Conservation (phyloP, 2,113 vertebrate species). For the Cottus gobio region DNA sequence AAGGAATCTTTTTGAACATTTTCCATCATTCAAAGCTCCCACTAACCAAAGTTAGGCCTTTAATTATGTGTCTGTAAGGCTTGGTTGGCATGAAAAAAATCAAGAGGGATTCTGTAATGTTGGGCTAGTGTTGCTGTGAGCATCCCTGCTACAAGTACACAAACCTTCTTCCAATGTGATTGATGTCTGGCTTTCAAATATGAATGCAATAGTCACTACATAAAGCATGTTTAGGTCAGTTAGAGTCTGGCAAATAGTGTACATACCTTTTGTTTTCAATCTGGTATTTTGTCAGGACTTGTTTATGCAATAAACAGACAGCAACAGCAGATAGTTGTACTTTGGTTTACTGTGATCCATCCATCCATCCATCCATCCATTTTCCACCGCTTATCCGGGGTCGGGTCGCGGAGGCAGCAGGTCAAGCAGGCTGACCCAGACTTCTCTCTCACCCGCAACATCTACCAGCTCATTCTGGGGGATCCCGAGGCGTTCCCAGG, state of each 20-base stretch:
- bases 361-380: too few species aligned
- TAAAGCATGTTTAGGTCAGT: slow-evolving; percentile 22
- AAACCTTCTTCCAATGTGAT: slow-evolving; percentile 31
- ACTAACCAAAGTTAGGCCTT: slow-evolving; percentile 40
- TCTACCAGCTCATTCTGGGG: too few species aligned
- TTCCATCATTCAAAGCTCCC: slow-evolving; percentile 16
- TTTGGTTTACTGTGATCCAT: slow-evolving; percentile 15
- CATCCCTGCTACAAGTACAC: slow-evolving; percentile 31
- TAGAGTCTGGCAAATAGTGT: slow-evolving; percentile 18
- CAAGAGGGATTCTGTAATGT: slow-evolving; percentile 35
- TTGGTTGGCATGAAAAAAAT: slow-evolving; percentile 52
- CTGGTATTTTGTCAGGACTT: slow-evolving; percentile 39
- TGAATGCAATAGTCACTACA: slow-evolving; percentile 14
- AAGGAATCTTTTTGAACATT: slow-evolving; percentile 13
- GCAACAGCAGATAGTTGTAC: slow-evolving; percentile 11
- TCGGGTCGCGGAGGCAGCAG: too few species aligned
- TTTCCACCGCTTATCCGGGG: too few species aligned
- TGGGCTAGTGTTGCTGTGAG: slow-evolving; percentile 27
- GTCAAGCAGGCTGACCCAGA: too few species aligned
- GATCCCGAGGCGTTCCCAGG: too few species aligned
- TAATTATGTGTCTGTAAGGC: slow-evolving; percentile 56
- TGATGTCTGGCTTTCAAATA: slow-evolving; percentile 45
- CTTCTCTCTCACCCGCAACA: too few species aligned
- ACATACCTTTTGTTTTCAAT: slow-evolving; percentile 42
- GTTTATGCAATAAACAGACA: slow-evolving; percentile 31